phyloP scores from a whole-genome alignment of 2,797 vertebrate genomes.

The Menidia menidia region DNA sequence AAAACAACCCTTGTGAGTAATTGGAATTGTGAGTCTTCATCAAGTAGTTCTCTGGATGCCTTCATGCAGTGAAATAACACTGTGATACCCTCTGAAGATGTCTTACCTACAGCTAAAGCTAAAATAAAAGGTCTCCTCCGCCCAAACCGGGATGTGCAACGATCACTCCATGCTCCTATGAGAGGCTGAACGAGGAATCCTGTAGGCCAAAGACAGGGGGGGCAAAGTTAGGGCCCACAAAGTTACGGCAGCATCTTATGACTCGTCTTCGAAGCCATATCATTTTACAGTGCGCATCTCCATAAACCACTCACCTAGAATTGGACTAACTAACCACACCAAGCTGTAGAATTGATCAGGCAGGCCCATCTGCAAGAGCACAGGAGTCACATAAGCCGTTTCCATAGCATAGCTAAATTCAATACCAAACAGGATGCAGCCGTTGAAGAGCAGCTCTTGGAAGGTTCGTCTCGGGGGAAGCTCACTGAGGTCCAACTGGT shows the following conservation, averaged over 20 bases:
- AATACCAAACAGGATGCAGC: slow-evolving; percentile 94
- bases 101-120: slow-evolving; percentile 93
- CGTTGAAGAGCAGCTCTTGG: slow-evolving; percentile 92
- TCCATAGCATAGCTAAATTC: slow-evolving; percentile 99
- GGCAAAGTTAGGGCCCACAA: slow-evolving; percentile 6
- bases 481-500: slow-evolving; percentile 90
- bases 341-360: slow-evolving; percentile 97
- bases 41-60: not conserved
- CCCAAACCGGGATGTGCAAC: slow-evolving; percentile 95
- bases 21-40: not conserved
- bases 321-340: slow-evolving; percentile 98
- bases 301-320: slow-evolving; percentile 86
- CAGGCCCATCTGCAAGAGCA: slow-evolving; percentile 96
- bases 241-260: not conserved
- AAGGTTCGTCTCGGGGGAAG: slow-evolving; percentile 90
- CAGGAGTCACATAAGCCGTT: slow-evolving; percentile 96
- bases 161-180: slow-evolving; percentile 96
- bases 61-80: not conserved
- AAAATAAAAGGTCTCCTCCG: slow-evolving; percentile 97
- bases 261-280: slow-evolving; percentile 2
- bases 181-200: slow-evolving; percentile 97
- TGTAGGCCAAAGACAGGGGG: slow-evolving; percentile 64
- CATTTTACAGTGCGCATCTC: not conserved
- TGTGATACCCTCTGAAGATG: not conserved
- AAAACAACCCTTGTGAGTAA: too few relatives aligned